These are phyloP conservation scores for Embidobia sp. DNA, from an alignment of 2,888 invertebrate genomes.

Conservation along the genomic window DNA sequence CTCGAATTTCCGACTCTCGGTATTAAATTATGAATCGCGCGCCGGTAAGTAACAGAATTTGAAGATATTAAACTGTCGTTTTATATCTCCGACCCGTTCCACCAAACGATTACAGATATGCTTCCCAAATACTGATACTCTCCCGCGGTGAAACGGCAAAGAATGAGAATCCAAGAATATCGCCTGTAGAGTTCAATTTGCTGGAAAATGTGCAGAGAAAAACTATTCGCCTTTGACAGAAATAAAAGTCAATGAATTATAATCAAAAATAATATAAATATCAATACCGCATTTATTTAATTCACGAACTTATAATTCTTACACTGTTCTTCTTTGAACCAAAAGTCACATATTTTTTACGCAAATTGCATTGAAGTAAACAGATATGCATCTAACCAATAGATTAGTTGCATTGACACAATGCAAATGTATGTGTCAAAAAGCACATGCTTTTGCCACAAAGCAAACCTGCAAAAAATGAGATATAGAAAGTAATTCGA, in stretches of 20 bases:
- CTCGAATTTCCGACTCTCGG: background rate
- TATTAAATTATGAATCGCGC: conserved; percentile 7
- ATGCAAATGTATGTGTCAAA: too few species aligned
- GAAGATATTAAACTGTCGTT: background rate
- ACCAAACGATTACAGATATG: conserved; percentile 10
- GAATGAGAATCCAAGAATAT: conserved; percentile 11
- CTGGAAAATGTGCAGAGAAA: conserved; percentile 1
- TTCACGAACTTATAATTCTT: too few species aligned
- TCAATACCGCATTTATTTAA: too few species aligned
- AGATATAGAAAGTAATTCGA: too few species aligned
- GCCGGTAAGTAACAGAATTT: background rate
- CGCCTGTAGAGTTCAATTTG: conserved; percentile 13
- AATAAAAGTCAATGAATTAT: background rate
- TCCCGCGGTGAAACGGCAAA: background rate
- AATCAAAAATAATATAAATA: too few species aligned
- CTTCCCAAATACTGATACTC: conserved; percentile 1
- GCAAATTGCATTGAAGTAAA: too few species aligned
- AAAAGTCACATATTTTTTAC: too few species aligned
- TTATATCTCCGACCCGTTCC: background rate
- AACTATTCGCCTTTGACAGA: background rate
- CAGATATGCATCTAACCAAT: too few species aligned
- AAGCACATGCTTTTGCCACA: too few species aligned
- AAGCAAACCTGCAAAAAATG: too few species aligned
- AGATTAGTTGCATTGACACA: too few species aligned
- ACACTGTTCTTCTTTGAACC: too few species aligned